phyloP scores from a whole-genome alignment of 2,888 invertebrate species.

The Mimachlamys varia region DNA sequence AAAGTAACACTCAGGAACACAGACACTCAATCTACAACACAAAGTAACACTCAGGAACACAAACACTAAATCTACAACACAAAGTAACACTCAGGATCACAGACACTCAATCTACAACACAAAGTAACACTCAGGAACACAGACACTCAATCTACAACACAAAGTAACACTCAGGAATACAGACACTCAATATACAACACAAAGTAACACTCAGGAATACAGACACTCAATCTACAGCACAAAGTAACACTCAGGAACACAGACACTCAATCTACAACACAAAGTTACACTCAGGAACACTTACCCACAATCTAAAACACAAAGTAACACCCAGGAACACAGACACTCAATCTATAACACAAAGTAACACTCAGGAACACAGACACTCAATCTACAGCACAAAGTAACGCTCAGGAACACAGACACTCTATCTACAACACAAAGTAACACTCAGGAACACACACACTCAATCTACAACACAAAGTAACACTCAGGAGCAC shows the following conservation, averaged over 20 bases:
- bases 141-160: too few species aligned
- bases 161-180: too few species aligned
- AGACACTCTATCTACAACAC: constrained; percentile 81
- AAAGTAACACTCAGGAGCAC: too few species aligned
- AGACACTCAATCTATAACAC: constrained; percentile 84
- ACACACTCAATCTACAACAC: too few species aligned
- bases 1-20: constrained; percentile 85
- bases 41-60: constrained; percentile 85
- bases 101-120: constrained; percentile 84
- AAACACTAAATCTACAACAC: constrained; percentile 77
- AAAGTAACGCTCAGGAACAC: too few species aligned
- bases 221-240: constrained; percentile 84
- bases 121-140: constrained; percentile 85
- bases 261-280: too few species aligned
- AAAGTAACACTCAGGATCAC: constrained; percentile 85
- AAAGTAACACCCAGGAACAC: constrained; percentile 85
- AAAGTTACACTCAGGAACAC: constrained; percentile 85
- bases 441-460: constrained; percentile 85
- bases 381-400: too few species aligned
- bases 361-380: constrained; percentile 85
- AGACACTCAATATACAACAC: constrained; percentile 81
- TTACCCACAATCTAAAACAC: constrained; percentile 77
- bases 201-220: constrained; percentile 85
- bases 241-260: constrained; percentile 85
- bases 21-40: too few species aligned